Percentiles rank a stretch among this genome's conserved stretches.
Evolutionary conservation across 92 coral and sea anemone species (phyloP).

Genomic region (Palythoa heliodiscus): DNA sequence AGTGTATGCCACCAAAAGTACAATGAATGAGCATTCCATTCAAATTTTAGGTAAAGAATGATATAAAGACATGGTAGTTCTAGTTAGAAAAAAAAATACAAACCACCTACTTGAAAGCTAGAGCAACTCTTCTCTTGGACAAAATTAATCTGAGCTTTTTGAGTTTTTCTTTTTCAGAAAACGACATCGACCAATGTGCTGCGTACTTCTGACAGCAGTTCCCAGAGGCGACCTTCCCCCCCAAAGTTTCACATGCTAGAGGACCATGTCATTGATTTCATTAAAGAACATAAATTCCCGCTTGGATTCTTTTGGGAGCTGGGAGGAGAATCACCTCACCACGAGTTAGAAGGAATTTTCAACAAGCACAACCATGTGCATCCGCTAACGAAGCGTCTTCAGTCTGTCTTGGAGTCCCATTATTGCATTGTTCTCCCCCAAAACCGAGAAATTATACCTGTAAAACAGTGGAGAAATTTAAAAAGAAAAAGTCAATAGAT

Average conservation of each 20-base stretch:
- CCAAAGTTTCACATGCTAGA: not conserved
- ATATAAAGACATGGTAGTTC: not conserved
- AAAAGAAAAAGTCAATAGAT: constrained; percentile 4
- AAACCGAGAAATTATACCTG: constrained; percentile 12
- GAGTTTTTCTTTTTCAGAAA: constrained; percentile 39
- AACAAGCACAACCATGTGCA: constrained; percentile 8
- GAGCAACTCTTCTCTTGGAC: not conserved
- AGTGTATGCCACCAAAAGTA: not conserved
- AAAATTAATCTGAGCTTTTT: constrained; percentile 21
- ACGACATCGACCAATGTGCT: constrained; percentile 8
- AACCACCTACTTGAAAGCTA: not conserved
- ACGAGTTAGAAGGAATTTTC: constrained; percentile 15
- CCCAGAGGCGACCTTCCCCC: not conserved
- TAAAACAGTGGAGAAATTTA: not conserved
- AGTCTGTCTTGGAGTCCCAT: constrained; percentile 9
- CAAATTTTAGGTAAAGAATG: not conserved
- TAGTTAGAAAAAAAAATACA: not conserved
- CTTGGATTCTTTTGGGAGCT: constrained; percentile 18
- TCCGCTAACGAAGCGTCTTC: not conserved
- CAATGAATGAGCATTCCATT: not conserved
- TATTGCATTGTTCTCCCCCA: not conserved
- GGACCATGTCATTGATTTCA: not conserved
- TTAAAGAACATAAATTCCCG: not conserved
- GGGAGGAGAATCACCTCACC: constrained; percentile 5
- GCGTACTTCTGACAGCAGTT: not conserved